These are phyloP conservation scores for Crossocerus cetratus DNA, from an alignment of 2,888 invertebrate genomes.

Conservation along the genomic window DNA sequence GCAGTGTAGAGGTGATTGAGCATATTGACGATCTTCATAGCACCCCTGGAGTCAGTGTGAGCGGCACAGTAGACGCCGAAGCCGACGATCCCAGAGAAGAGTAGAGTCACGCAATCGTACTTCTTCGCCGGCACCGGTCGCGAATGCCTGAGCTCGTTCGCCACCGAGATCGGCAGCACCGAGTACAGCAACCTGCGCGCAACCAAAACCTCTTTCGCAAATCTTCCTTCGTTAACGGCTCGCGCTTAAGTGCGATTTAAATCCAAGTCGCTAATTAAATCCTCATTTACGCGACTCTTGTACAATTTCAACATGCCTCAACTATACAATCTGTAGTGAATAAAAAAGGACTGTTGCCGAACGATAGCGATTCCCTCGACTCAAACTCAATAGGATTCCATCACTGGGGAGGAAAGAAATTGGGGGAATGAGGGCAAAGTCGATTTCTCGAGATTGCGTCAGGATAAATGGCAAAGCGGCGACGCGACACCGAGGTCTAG, in stretches of 20 bases:
- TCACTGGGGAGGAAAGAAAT: conserved; percentile 18
- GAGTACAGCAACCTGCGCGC: conserved; percentile 90
- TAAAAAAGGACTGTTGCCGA: no score
- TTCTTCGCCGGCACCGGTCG: conserved; percentile 93
- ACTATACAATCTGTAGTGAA: no score
- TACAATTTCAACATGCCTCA: no score
- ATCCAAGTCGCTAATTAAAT: neutral
- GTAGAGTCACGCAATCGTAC: conserved; percentile 93
- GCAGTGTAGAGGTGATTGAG: conserved; percentile 95
- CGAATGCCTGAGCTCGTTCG: conserved; percentile 94
- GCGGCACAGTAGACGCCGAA: conserved; percentile 94
- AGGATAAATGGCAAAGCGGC: conserved; percentile 44
- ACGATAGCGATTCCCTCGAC: no score
- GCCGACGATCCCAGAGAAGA: conserved; percentile 96
- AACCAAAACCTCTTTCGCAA: neutral
- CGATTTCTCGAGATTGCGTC: conserved; percentile 42
- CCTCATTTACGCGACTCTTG: neutral
- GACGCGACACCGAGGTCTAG: conserved; percentile 33
- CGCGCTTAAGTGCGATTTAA: neutral
- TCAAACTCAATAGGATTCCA: no score
- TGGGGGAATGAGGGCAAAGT: conserved; percentile 6
- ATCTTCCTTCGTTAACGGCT: neutral
- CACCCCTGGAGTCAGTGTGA: conserved; percentile 93
- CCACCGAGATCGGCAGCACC: conserved; percentile 94
- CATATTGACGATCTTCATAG: conserved; percentile 97